These are phyloP conservation scores for Encarsia formosa DNA, from an alignment of 2,888 invertebrate species.

Conservation along the genomic window DNA sequence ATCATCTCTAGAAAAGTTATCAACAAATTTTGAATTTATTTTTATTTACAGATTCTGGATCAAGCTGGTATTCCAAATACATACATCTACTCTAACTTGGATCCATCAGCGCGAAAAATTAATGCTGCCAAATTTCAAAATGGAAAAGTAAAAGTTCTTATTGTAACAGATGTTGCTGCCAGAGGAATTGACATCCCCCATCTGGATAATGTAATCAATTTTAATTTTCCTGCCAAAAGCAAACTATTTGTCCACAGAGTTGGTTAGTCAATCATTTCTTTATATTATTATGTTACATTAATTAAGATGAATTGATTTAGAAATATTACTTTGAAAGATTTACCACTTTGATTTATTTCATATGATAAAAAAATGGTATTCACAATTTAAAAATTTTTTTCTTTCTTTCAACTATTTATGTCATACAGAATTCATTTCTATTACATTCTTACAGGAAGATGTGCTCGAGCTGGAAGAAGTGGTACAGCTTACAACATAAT, in stretches of 20 bases:
- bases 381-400: too few species aligned
- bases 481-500: slow-evolving; percentile 92
- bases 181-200: slow-evolving; percentile 96
- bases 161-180: slow-evolving; percentile 98
- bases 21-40: slow-evolving; percentile 1
- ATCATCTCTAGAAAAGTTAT: neutral
- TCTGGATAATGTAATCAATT: slow-evolving; percentile 93
- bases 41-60: slow-evolving; percentile 61
- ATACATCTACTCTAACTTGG: slow-evolving; percentile 91
- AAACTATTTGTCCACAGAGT: slow-evolving; percentile 98
- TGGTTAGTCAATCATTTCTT: slow-evolving; percentile 59
- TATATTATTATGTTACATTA: too few species aligned
- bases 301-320: too few species aligned
- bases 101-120: slow-evolving; percentile 91
- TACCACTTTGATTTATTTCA: too few species aligned
- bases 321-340: too few species aligned
- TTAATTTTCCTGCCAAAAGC: slow-evolving; percentile 93
- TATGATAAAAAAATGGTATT: too few species aligned
- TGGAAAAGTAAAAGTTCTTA: slow-evolving; percentile 74
- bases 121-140: slow-evolving; percentile 85
- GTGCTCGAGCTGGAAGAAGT: slow-evolving; percentile 89
- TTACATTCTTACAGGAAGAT: slow-evolving; percentile 77
- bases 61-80: slow-evolving; percentile 77
- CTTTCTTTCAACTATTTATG: too few species aligned
- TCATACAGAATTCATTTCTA: too few species aligned